These are phyloP conservation scores for Lepidocyrtoides sp. DNA, from an alignment of 2,888 invertebrate genomes.

Conservation along the genomic window DNA sequence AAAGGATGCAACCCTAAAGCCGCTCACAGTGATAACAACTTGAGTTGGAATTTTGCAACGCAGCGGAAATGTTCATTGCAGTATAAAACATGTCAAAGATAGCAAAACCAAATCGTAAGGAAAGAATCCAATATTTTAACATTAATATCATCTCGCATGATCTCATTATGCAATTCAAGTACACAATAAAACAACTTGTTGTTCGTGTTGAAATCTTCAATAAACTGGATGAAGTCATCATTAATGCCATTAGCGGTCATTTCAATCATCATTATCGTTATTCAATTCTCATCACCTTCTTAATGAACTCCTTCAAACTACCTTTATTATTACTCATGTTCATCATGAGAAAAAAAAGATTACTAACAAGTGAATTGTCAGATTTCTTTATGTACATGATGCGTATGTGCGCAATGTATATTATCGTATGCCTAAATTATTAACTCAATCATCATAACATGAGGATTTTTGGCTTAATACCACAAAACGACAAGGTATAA, in stretches of 20 bases:
- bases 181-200: not conserved
- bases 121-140: too few relatives aligned
- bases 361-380: constrained; percentile 71
- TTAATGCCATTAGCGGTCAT: constrained; percentile 33
- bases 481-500: constrained; percentile 32
- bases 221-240: constrained; percentile 53
- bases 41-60: not conserved
- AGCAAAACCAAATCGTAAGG: too few relatives aligned
- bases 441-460: constrained; percentile 75
- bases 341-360: constrained; percentile 46
- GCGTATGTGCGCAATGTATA: too few relatives aligned
- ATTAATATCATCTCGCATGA: too few relatives aligned
- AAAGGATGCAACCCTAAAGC: too few relatives aligned
- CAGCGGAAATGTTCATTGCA: constrained; percentile 53
- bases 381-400: constrained; percentile 33
- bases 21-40: not conserved
- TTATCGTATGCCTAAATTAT: constrained; percentile 59
- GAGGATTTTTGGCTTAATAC: constrained; percentile 70
- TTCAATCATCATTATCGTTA: constrained; percentile 45
- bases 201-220: not conserved
- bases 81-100: not conserved
- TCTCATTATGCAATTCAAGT: not conserved
- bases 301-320: constrained; percentile 55
- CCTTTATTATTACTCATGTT: constrained; percentile 3
- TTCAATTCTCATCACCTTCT: constrained; percentile 12